Percentiles rank a stretch among this genome's conserved stretches.
Conservation (phyloP, 2,888 invertebrate genomes). For the Stenodera caucasica region DNA sequence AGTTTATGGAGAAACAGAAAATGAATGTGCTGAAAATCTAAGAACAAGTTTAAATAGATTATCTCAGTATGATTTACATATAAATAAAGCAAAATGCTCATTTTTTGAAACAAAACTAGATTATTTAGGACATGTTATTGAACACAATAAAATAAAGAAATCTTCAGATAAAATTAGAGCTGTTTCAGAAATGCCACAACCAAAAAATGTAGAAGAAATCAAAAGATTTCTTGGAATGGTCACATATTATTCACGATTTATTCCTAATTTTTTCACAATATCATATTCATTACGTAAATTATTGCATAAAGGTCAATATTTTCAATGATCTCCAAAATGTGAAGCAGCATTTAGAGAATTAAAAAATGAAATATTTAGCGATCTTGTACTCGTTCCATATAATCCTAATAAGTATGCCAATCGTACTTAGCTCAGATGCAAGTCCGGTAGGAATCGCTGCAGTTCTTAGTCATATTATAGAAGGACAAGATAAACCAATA, state of each 20-base stretch:
- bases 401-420: constrained; percentile 24
- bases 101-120: too few species aligned
- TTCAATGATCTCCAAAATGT: constrained; percentile 27
- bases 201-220: constrained; percentile 13
- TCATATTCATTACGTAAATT: constrained; percentile 23
- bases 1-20: too few species aligned
- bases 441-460: constrained; percentile 19
- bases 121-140: too few species aligned
- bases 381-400: constrained; percentile 28
- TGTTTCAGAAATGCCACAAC: too few species aligned
- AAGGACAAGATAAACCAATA: constrained; percentile 26
- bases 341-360: constrained; percentile 21
- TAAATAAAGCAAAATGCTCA: too few species aligned
- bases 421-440: constrained; percentile 16
- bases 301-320: constrained; percentile 26
- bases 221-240: constrained; percentile 18
- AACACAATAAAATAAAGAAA: too few species aligned
- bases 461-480: constrained; percentile 15
- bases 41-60: too few species aligned
- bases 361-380: constrained; percentile 24
- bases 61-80: too few species aligned
- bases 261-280: too few species aligned
- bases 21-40: too few species aligned
- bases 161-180: too few species aligned
- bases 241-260: constrained; percentile 25